Percentiles rank a stretch among this genome's conserved stretches.
Evolutionary conservation across 2,113 vertebrate genomes (phyloP).

Genomic region (Apodemus speciosus): DNA sequence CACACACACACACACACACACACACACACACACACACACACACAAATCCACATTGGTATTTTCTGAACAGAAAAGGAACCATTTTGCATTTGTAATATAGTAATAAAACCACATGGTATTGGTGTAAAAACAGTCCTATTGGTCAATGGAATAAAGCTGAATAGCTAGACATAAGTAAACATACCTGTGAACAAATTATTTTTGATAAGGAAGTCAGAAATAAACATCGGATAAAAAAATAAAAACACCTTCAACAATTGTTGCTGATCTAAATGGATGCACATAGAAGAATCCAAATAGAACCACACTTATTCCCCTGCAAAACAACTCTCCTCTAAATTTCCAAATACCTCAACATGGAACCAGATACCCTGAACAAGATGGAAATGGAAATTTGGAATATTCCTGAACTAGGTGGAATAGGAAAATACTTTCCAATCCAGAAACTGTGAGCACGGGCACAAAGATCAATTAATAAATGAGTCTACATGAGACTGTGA

Average conservation of each 20-base stretch:
- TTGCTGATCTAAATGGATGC: neutral
- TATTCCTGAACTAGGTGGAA: neutral
- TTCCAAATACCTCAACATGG: neutral
- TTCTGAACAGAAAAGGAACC: neutral
- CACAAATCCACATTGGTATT: too few species aligned
- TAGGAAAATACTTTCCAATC: neutral
- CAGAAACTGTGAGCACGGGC: neutral
- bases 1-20: too few species aligned
- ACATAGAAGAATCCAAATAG: neutral
- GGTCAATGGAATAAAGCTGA: neutral
- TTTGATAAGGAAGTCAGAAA: neutral
- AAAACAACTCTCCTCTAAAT: neutral
- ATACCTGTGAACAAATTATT: neutral
- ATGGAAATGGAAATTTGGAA: neutral
- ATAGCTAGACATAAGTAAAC: neutral
- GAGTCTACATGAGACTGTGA: neutral
- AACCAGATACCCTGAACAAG: neutral
- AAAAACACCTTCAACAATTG: neutral
- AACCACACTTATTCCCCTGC: neutral
- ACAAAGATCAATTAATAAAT: neutral
- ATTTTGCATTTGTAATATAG: neutral
- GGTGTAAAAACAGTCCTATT: neutral
- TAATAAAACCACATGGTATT: neutral
- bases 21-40: neutral
- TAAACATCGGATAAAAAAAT: neutral